Conservation (phyloP, 2,888 invertebrate genomes). For the Diarsia rubi region DNA sequence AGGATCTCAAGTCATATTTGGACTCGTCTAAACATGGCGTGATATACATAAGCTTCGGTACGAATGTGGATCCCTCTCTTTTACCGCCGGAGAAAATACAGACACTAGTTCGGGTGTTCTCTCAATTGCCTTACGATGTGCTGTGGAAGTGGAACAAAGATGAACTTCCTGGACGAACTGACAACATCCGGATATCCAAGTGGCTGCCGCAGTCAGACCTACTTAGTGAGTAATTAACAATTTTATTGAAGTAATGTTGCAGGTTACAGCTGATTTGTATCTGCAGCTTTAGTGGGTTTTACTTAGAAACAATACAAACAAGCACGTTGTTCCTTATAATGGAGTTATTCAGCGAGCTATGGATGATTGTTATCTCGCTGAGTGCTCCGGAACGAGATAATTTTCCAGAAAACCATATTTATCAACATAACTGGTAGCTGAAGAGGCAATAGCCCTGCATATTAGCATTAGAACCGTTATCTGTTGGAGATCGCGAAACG, state of each 20-base stretch:
- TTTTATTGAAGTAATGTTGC: too few relatives aligned
- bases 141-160: conserved; percentile 80
- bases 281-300: neutral
- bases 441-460: too few relatives aligned
- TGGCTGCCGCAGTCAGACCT: conserved; percentile 81
- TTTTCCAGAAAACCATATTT: neutral
- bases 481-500: too few relatives aligned
- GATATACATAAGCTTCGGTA: conserved; percentile 80
- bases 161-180: conserved; percentile 69
- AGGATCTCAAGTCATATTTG: conserved; percentile 76
- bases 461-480: too few relatives aligned
- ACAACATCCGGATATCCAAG: conserved; percentile 77
- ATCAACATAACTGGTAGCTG: neutral
- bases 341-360: neutral
- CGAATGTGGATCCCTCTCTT: conserved; percentile 74
- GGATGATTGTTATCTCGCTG: neutral
- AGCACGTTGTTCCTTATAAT: neutral
- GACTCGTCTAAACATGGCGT: conserved; percentile 77
- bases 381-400: neutral
- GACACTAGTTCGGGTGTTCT: conserved; percentile 74
- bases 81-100: conserved; percentile 72
- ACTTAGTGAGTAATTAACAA: conserved; percentile 56
- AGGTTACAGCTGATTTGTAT: too few relatives aligned
- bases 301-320: neutral
- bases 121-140: conserved; percentile 76